phyloP scores from a whole-genome alignment of 2,797 vertebrate genomes.

The Ceryle rudis region DNA sequence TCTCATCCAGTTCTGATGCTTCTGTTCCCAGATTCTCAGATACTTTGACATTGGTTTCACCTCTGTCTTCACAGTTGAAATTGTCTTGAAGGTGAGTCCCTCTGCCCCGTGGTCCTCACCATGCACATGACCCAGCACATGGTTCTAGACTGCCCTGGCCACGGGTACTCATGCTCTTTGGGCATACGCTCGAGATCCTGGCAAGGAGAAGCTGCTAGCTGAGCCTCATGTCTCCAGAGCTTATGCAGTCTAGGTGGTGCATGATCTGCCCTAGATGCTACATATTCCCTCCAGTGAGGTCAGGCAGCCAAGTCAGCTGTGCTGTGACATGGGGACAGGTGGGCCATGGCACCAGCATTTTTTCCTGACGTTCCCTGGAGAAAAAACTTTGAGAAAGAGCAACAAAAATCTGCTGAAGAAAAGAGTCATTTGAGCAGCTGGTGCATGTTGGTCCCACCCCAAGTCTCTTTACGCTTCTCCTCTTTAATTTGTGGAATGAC shows the following conservation, averaged over 20 bases:
- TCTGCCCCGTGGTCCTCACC: background rate
- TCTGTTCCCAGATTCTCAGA: slow-evolving; percentile 85
- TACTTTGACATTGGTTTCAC: slow-evolving; percentile 97
- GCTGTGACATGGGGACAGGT: background rate
- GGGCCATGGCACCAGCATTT: background rate
- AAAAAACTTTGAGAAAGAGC: background rate
- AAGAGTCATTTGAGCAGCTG: background rate
- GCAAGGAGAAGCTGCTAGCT: background rate
- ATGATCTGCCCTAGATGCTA: background rate
- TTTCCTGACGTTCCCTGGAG: background rate
- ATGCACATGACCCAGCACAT: rapidly evolving
- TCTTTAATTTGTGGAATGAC: background rate
- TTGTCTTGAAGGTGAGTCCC: slow-evolving; percentile 91
- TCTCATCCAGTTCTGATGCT: background rate
- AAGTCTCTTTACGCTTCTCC: background rate
- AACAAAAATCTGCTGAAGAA: background rate
- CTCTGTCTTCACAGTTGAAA: slow-evolving; percentile 96
- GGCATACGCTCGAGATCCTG: background rate
- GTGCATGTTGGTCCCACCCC: background rate
- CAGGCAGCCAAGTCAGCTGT: background rate
- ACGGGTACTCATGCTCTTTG: background rate
- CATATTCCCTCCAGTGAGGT: background rate
- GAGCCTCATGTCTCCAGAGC: background rate
- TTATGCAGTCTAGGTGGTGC: background rate
- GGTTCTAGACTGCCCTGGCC: background rate